phyloP scores from a whole-genome alignment of 2,113 vertebrate genomes.

The Sminthopsis crassicaudata region DNA sequence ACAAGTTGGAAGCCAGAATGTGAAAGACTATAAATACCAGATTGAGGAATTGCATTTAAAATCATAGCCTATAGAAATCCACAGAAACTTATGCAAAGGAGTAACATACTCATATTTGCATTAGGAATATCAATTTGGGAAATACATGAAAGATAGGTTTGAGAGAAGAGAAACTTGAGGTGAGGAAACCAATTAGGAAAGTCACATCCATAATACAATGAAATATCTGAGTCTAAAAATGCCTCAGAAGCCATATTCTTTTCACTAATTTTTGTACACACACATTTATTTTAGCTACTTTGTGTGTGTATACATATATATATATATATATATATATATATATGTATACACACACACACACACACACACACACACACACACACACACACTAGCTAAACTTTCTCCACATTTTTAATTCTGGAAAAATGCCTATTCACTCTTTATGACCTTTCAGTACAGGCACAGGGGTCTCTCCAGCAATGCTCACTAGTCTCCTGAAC shows the following conservation, averaged over 20 bases:
- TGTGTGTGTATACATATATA: too few relatives aligned
- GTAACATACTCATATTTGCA: neutral
- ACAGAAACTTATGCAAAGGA: neutral
- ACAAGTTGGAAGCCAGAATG: neutral
- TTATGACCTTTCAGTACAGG: neutral
- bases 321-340: too few relatives aligned
- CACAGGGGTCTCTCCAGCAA: neutral
- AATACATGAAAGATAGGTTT: neutral
- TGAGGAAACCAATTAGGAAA: neutral
- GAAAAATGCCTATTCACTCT: neutral
- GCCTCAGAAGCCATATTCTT: neutral
- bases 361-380: too few relatives aligned
- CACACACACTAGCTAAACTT: too few relatives aligned
- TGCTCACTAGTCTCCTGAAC: neutral
- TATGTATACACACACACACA: too few relatives aligned
- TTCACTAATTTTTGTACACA: neutral
- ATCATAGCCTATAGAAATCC: too few relatives aligned
- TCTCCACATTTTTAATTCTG: too few relatives aligned
- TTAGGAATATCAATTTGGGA: neutral
- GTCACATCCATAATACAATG: neutral
- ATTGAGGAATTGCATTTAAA: too few relatives aligned
- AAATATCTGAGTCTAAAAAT: neutral
- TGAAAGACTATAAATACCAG: neutral
- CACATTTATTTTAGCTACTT: fast-evolving
- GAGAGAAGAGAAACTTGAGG: neutral